A percentile compares a stretch with the other conserved stretches of the same genome.
Conservation (phyloP, 2,888 invertebrate species). For the Dynastes maya region DNA sequence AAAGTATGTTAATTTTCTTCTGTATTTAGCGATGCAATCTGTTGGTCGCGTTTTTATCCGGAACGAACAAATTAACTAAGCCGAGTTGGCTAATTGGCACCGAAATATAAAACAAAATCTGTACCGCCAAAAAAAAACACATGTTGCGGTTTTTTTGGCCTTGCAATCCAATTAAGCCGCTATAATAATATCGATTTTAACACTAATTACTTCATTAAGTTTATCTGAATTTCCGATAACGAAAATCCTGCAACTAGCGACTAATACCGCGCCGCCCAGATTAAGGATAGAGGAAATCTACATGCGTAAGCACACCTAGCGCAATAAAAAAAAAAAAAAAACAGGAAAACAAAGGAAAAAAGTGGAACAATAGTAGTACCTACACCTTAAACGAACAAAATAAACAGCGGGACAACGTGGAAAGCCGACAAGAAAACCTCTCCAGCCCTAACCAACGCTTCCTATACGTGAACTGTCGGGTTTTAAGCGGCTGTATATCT, state of each 20-base stretch:
- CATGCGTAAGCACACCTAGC: not conserved
- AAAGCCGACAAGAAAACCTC: not conserved
- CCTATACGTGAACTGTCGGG: not conserved
- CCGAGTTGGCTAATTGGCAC: too few relatives aligned
- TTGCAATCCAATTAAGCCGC: conserved; percentile 5
- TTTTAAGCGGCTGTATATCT: conserved; percentile 2
- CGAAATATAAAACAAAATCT: too few relatives aligned
- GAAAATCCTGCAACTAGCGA: not conserved
- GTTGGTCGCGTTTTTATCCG: too few relatives aligned
- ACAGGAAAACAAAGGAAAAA: not conserved
- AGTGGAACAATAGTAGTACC: not conserved
- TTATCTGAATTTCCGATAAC: conserved; percentile 11
- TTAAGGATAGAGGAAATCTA: not conserved
- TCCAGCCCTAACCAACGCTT: not conserved
- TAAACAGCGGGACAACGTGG: not conserved
- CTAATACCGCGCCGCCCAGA: not conserved
- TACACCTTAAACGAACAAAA: not conserved
- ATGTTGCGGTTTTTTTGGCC: not conserved
- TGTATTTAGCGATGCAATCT: too few relatives aligned
- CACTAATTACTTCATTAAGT: conserved; percentile 8
- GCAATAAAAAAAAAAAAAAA: not conserved
- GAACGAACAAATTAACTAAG: too few relatives aligned
- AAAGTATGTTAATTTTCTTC: too few relatives aligned
- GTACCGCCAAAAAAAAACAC: too few relatives aligned
- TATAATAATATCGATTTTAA: conserved; percentile 6